Conservation (phyloP, 1,140 invertebrate species). For the Lamellibrachia luymesi region DNA sequence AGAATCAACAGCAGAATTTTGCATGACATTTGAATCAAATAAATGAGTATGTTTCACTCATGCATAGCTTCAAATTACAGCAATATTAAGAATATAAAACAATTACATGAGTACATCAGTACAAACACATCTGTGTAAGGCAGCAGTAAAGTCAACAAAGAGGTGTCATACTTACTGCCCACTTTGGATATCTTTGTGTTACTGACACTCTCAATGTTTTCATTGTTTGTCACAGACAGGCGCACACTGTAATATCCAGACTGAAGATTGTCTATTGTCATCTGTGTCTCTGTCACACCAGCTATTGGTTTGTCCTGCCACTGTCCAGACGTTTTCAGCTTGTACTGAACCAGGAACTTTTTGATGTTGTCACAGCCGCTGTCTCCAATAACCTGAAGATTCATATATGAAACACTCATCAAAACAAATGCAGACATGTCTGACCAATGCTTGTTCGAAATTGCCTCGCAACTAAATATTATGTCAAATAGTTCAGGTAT, state of each 20-base stretch:
- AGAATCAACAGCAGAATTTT: no score
- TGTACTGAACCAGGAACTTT: neutral
- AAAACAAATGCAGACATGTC: neutral
- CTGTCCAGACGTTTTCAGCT: neutral
- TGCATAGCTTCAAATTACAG: no score
- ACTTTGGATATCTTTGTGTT: neutral
- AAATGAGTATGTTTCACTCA: no score
- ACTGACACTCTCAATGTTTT: neutral
- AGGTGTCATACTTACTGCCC: neutral
- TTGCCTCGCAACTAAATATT: neutral
- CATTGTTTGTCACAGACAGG: neutral
- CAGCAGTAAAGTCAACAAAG: no score
- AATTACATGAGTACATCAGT: no score
- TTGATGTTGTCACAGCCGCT: neutral
- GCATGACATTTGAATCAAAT: no score
- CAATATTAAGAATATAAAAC: no score
- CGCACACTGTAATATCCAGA: neutral
- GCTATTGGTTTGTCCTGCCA: neutral
- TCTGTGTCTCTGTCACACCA: neutral
- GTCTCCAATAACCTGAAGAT: neutral
- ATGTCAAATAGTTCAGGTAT: neutral
- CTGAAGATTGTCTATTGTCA: neutral
- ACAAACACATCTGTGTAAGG: no score
- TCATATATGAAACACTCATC: no score
- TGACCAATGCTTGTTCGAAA: neutral